These are phyloP conservation scores for Clepsis dumicolana DNA, from an alignment of 2,888 invertebrate genomes.

Conservation along the genomic window DNA sequence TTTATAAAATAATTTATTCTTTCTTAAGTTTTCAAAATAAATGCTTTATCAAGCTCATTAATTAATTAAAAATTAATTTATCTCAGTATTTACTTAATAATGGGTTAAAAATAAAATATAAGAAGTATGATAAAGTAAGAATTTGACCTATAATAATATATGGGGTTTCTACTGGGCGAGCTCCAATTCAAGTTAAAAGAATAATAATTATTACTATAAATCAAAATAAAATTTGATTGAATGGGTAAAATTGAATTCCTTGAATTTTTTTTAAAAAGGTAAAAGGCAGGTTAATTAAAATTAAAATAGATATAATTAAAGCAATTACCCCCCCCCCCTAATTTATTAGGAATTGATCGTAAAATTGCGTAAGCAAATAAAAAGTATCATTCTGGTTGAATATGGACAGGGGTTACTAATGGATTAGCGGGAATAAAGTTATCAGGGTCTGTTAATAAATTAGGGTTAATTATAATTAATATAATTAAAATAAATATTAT, in stretches of 20 bases:
- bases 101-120: conserved; percentile 85
- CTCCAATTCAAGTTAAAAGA: conserved; percentile 90
- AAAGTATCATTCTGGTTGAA: conserved; percentile 95
- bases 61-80: conserved; percentile 79
- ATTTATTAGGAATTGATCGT: conserved; percentile 92
- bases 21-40: conserved; percentile 90
- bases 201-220: conserved; percentile 82
- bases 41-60: conserved; percentile 89
- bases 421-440: conserved; percentile 91
- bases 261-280: conserved; percentile 84
- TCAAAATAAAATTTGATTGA: conserved; percentile 88
- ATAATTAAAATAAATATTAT: conserved; percentile 82
- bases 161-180: conserved; percentile 89
- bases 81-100: conserved; percentile 84
- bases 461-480: conserved; percentile 85
- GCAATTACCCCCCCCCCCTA: conserved; percentile 91
- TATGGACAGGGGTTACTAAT: conserved; percentile 90
- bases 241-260: conserved; percentile 87
- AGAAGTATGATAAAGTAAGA: conserved; percentile 86
- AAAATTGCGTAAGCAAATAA: conserved; percentile 93
- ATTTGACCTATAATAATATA: conserved; percentile 88
- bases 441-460: conserved; percentile 89
- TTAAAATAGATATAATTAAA: conserved; percentile 88
- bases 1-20: conserved; percentile 87
- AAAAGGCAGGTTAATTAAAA: conserved; percentile 88